These are phyloP conservation scores for Athene noctua DNA, from an alignment of 2,113 vertebrate species.

Conservation along the genomic window DNA sequence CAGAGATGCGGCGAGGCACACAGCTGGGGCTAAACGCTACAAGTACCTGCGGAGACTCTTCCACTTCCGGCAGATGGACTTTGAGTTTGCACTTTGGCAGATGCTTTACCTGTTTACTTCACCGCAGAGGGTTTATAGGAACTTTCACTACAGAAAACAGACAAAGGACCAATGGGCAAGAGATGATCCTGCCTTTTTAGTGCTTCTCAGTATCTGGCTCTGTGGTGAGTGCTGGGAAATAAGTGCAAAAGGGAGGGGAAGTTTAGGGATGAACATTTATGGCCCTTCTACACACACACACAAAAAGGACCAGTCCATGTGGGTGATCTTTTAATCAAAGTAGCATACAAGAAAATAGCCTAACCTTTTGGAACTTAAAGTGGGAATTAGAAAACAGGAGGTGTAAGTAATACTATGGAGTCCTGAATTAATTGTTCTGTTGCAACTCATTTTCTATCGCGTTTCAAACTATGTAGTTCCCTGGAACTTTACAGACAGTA, in stretches of 20 bases:
- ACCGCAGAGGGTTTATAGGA: slow-evolving; percentile 95
- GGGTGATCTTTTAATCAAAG: neutral
- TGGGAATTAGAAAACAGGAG: neutral
- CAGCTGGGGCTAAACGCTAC: slow-evolving; percentile 92
- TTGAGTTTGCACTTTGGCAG: slow-evolving; percentile 97
- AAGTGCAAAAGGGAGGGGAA: neutral
- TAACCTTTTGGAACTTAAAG: neutral
- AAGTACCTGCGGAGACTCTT: slow-evolving; percentile 93
- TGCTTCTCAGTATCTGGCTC: slow-evolving; percentile 93
- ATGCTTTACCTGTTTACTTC: slow-evolving; percentile 98
- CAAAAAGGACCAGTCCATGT: neutral
- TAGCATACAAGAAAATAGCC: neutral
- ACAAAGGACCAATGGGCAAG: slow-evolving; percentile 99
- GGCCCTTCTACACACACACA: neutral
- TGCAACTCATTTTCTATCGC: neutral
- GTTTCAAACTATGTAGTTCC: neutral
- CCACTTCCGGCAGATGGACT: slow-evolving; percentile 94
- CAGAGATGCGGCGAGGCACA: slow-evolving; percentile 88
- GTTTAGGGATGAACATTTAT: rapidly evolving
- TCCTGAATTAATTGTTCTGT: neutral
- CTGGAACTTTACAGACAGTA: neutral
- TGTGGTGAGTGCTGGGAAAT: slow-evolving; percentile 79
- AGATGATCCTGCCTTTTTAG: slow-evolving; percentile 95
- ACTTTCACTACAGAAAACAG: slow-evolving; percentile 98
- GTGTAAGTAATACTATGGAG: rapidly evolving